These are phyloP conservation scores for Drosophila sp. DNA, from an alignment of 1,140 invertebrate species.

Conservation along the genomic window DNA sequence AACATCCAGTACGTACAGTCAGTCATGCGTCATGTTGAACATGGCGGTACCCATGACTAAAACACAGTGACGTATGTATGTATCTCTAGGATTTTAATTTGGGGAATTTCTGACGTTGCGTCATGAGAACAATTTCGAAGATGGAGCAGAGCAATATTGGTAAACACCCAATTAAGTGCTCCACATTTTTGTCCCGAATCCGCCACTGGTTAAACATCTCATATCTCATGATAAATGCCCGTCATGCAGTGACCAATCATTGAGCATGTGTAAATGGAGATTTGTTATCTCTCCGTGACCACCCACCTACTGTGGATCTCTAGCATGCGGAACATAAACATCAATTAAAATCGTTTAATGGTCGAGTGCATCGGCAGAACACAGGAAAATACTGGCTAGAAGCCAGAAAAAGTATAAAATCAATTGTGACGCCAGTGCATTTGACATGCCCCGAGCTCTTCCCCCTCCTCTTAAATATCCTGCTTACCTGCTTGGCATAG, in stretches of 20 bases:
- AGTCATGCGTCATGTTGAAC: too few species aligned
- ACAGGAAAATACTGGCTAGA: constrained; percentile 45
- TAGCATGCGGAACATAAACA: constrained; percentile 28
- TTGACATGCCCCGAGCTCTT: not conserved
- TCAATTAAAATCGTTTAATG: constrained; percentile 49
- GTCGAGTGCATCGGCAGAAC: constrained; percentile 38
- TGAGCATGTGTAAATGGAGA: constrained; percentile 24
- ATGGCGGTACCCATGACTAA: too few species aligned
- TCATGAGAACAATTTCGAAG: too few species aligned
- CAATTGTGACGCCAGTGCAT: constrained; percentile 18
- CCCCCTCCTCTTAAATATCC: too few species aligned
- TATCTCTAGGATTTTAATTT: too few species aligned
- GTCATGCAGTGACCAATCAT: not conserved
- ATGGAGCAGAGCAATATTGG: too few species aligned
- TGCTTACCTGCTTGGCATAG: constrained; percentile 92
- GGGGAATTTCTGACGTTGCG: too few species aligned
- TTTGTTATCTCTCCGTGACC: constrained; percentile 34
- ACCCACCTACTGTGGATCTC: constrained; percentile 7
- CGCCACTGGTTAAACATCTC: not conserved
- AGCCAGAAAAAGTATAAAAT: constrained; percentile 27
- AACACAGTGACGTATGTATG: too few species aligned
- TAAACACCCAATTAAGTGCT: too few species aligned
- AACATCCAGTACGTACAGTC: too few species aligned
- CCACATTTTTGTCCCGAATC: too few species aligned
- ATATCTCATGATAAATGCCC: too few species aligned